These are phyloP conservation scores for Rhabdophis nuchalis DNA, from an alignment of 2,797 vertebrate genomes.

Conservation along the genomic window DNA sequence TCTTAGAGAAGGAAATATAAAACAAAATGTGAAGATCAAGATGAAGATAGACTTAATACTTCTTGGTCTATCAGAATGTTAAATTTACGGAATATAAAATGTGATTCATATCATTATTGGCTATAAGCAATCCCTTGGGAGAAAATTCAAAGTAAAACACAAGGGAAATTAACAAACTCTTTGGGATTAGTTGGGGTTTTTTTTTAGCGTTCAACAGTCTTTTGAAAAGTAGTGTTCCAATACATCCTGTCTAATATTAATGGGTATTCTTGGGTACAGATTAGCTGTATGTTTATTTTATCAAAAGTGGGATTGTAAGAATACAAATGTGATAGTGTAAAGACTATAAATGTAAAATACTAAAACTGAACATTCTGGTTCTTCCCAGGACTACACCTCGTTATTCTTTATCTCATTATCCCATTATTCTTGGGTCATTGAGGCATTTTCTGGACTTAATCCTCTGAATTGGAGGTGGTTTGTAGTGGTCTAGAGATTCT, in stretches of 20 bases:
- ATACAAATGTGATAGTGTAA: background rate
- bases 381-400: background rate
- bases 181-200: too few species aligned
- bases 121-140: background rate
- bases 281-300: background rate
- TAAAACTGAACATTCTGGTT: background rate
- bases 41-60: background rate
- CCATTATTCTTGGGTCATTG: background rate
- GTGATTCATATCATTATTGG: background rate
- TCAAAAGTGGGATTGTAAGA: background rate
- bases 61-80: background rate
- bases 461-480: background rate
- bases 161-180: background rate
- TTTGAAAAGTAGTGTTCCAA: background rate
- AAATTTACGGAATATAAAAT: background rate
- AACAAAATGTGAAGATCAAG: background rate
- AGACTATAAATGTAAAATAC: background rate
- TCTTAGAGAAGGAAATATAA: background rate
- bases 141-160: background rate
- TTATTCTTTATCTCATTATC: too few species aligned
- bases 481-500: background rate
- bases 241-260: background rate
- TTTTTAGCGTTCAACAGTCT: background rate
- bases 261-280: background rate
- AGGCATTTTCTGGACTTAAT: background rate